A percentile compares a stretch with the other conserved stretches of the same genome.
Conservation (phyloP, 64 coral and sea anemone species). For the Actinia tenebrosa region DNA sequence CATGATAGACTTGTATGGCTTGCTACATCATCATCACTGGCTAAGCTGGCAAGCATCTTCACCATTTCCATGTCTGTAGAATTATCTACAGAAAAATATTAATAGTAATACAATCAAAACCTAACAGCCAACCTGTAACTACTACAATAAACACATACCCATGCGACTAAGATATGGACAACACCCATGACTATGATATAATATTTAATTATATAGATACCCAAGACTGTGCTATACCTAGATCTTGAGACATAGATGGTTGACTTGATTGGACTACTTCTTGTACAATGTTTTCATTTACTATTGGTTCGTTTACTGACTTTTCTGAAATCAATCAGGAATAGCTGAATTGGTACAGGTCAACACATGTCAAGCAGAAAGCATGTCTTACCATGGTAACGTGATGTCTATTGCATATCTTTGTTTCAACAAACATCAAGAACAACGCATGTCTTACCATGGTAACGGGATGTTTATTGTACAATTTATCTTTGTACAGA, state of each 20-base stretch:
- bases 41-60: constrained; percentile 70
- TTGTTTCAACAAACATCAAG: no score
- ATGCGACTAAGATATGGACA: no score
- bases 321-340: constrained; percentile 15
- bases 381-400: no score
- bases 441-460: no score
- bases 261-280: constrained; percentile 79
- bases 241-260: constrained; percentile 47
- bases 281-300: constrained; percentile 67
- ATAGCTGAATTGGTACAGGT: no score
- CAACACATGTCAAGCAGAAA: no score
- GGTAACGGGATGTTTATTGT: no score
- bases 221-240: constrained; percentile 8
- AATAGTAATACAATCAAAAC: neutral
- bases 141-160: neutral
- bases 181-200: no score
- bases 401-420: no score
- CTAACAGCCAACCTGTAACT: neutral
- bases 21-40: neutral
- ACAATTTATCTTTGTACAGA: no score
- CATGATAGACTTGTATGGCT: neutral
- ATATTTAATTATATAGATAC: no score
- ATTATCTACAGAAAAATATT: constrained; percentile 14
- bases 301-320: constrained; percentile 77
- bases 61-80: constrained; percentile 70